Percentiles rank a stretch among this genome's conserved stretches.
Evolutionary conservation across 2,888 invertebrate species (phyloP).

Genomic region (Lobophora halterata): DNA sequence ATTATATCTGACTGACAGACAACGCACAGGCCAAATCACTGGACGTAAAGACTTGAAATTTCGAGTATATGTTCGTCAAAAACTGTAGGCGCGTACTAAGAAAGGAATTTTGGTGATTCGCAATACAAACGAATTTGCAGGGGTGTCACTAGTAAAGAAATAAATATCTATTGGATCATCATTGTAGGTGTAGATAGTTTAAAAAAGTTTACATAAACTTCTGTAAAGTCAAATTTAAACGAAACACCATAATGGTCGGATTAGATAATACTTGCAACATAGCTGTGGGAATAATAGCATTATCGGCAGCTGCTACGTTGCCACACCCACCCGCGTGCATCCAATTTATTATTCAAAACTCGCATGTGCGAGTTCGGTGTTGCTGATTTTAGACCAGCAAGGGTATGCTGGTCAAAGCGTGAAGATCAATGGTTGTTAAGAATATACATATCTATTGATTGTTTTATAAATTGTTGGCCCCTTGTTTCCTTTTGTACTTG

Average conservation of each 20-base stretch:
- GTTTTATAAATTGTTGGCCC: no score
- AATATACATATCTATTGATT: no score
- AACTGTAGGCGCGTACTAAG: background rate
- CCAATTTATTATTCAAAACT: slow-evolving; percentile 16
- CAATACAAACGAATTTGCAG: no score
- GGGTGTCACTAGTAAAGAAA: no score
- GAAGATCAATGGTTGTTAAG: background rate
- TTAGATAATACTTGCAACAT: slow-evolving; percentile 26
- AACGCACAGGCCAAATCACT: no score
- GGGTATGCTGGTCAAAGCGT: background rate
- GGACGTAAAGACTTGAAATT: no score
- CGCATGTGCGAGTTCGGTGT: slow-evolving; percentile 7
- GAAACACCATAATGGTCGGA: slow-evolving; percentile 23
- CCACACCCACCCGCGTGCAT: slow-evolving; percentile 24
- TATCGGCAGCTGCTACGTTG: slow-evolving; percentile 21
- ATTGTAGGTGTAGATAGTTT: no score
- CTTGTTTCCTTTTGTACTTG: no score
- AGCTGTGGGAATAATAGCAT: slow-evolving; percentile 23
- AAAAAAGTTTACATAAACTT: slow-evolving; percentile 2
- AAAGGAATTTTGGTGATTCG: no score
- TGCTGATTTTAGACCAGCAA: slow-evolving; percentile 7
- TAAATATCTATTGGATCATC: no score
- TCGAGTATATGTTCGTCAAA: background rate
- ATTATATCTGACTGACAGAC: no score
- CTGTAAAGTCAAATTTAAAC: slow-evolving; percentile 12